phyloP scores from a whole-genome alignment of 2,888 invertebrate species.

The Nomada fabriciana region DNA sequence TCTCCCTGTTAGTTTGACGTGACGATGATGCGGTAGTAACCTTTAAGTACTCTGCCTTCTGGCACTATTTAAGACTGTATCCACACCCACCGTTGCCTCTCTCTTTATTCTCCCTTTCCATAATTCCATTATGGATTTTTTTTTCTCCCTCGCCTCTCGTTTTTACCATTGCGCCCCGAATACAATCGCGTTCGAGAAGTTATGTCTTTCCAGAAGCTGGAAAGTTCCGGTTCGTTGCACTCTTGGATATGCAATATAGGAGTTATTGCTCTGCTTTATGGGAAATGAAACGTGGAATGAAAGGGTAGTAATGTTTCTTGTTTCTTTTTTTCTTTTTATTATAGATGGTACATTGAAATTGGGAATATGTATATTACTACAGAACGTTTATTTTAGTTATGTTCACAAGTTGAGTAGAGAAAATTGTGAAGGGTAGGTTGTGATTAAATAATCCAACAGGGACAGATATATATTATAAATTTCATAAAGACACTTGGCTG shows the following conservation, averaged over 20 bases:
- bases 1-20: conserved; percentile 74
- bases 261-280: background rate
- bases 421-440: no score
- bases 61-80: conserved; percentile 61
- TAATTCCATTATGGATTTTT: conserved; percentile 44
- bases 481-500: no score
- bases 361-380: no score
- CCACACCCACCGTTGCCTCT: conserved; percentile 59
- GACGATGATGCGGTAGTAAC: conserved; percentile 78
- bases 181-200: conserved; percentile 35
- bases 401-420: no score
- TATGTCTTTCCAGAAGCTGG: conserved; percentile 22
- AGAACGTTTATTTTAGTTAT: no score
- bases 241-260: background rate
- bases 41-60: conserved; percentile 69
- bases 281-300: no score
- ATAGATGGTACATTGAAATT: no score
- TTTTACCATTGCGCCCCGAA: background rate
- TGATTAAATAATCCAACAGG: no score
- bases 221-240: conserved; percentile 36
- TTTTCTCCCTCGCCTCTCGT: background rate
- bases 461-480: no score
- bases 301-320: no score
- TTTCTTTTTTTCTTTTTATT: no score
- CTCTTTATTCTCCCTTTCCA: conserved; percentile 38